Conservation (phyloP, 2,797 vertebrate species). For the Spinus olivaceus region DNA sequence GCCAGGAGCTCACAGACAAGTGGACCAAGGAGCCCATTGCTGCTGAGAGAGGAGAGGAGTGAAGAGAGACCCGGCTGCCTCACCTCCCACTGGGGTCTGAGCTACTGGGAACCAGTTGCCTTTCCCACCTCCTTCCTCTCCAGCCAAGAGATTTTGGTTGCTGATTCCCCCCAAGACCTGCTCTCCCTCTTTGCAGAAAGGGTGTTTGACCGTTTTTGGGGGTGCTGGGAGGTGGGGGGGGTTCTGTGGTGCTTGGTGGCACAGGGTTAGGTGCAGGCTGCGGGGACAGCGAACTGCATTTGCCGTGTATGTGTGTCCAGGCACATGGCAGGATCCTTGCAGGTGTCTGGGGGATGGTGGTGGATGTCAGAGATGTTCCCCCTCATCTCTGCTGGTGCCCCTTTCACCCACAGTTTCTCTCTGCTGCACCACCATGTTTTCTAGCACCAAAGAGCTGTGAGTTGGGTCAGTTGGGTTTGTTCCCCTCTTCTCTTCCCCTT, state of each 20-base stretch:
- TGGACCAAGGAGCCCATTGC: slow-evolving; percentile 72
- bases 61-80: not conserved
- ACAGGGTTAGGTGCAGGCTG: not conserved
- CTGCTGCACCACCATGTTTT: not conserved
- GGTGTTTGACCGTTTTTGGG: not conserved
- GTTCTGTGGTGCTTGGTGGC: not conserved
- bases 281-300: not conserved
- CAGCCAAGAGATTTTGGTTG: slow-evolving; percentile 13
- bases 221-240: not conserved
- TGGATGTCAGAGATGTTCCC: not conserved
- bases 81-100: not conserved
- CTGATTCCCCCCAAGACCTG: not conserved
- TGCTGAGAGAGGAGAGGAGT: slow-evolving; percentile 78
- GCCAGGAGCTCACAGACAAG: slow-evolving; percentile 62
- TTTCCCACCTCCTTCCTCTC: slow-evolving; percentile 50
- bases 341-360: not conserved
- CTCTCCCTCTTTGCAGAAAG: slow-evolving; percentile 43
- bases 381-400: not conserved
- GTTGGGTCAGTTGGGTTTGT: not conserved
- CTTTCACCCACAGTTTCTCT: slow-evolving; percentile 1
- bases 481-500: slow-evolving; percentile 3
- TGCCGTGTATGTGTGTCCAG: not conserved
- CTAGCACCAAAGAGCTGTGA: slow-evolving; percentile 48
- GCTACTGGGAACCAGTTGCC: not conserved
- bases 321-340: not conserved